These are phyloP conservation scores for Cataglyphis rosenhaueri DNA, from an alignment of 2,888 invertebrate genomes.

Conservation along the genomic window DNA sequence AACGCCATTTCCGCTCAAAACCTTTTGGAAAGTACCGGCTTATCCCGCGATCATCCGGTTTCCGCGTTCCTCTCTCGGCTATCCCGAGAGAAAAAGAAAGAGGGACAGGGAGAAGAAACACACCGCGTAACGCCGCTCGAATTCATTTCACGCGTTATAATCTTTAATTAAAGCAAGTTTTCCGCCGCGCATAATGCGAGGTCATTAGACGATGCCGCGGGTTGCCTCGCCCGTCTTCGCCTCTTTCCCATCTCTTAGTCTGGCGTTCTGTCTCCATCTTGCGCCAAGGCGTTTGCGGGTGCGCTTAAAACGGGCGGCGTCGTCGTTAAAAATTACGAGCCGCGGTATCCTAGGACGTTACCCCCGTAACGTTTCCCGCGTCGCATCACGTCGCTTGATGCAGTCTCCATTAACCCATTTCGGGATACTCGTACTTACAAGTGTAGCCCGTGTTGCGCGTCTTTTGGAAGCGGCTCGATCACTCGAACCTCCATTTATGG, in stretches of 20 bases:
- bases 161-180: slow-evolving; percentile 82
- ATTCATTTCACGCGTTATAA: slow-evolving; percentile 82
- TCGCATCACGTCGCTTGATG: slow-evolving; percentile 22
- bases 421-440: not conserved
- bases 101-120: slow-evolving; percentile 1
- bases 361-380: slow-evolving; percentile 11
- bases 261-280: slow-evolving; percentile 37
- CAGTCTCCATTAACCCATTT: slow-evolving; percentile 47
- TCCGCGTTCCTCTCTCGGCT: not conserved
- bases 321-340: slow-evolving; percentile 79
- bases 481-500: not conserved
- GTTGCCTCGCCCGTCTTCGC: slow-evolving; percentile 45
- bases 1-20: slow-evolving; percentile 46
- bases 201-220: slow-evolving; percentile 77
- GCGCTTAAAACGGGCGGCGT: slow-evolving; percentile 66
- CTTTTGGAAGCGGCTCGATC: slow-evolving; percentile 20
- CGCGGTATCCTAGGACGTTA: slow-evolving; percentile 51
- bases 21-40: slow-evolving; percentile 47
- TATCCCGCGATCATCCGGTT: slow-evolving; percentile 51
- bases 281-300: slow-evolving; percentile 52
- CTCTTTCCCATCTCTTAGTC: slow-evolving; percentile 42
- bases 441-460: not conserved
- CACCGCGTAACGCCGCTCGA: slow-evolving; percentile 69
- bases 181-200: slow-evolving; percentile 78
- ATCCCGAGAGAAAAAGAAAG: not conserved